These are phyloP conservation scores for Drosophila vallismaia DNA, from an alignment of 2,888 invertebrate genomes.

Conservation along the genomic window DNA sequence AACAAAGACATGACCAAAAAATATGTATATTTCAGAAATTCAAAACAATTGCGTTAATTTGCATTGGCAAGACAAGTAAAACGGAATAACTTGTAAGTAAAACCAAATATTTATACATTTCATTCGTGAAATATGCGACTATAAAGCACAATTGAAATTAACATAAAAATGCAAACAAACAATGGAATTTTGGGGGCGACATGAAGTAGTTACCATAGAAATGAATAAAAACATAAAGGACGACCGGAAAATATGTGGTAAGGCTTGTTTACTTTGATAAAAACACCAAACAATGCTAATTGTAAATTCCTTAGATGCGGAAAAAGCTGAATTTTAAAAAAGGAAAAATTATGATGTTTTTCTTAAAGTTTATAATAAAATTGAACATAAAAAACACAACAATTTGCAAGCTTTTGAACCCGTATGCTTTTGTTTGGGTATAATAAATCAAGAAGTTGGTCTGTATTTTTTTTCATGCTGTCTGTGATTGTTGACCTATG, in stretches of 20 bases:
- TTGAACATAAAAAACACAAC: too few relatives aligned
- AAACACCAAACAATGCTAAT: neutral
- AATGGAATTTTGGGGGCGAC: neutral
- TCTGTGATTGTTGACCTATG: slow-evolving; percentile 14
- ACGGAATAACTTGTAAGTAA: slow-evolving; percentile 15
- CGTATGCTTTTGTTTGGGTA: neutral
- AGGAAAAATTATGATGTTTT: too few relatives aligned
- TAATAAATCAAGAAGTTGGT: slow-evolving; percentile 24
- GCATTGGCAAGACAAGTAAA: slow-evolving; percentile 24
- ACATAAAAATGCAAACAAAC: slow-evolving; percentile 2
- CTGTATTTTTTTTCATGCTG: neutral
- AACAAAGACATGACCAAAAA: slow-evolving; percentile 15
- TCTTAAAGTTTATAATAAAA: too few relatives aligned
- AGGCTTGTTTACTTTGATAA: neutral
- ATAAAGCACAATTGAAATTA: slow-evolving; percentile 11
- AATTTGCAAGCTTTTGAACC: neutral
- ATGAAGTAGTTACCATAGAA: neutral
- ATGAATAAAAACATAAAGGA: neutral
- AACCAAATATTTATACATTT: slow-evolving; percentile 8
- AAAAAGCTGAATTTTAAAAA: too few relatives aligned
- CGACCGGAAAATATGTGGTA: neutral
- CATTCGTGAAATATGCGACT: slow-evolving; percentile 9
- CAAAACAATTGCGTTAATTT: slow-evolving; percentile 37
- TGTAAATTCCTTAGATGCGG: neutral
- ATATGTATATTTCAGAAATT: slow-evolving; percentile 3